Base-by-base conservation (phyloP, 2,888 invertebrate genomes). In the Megamerina dolium region DNA sequence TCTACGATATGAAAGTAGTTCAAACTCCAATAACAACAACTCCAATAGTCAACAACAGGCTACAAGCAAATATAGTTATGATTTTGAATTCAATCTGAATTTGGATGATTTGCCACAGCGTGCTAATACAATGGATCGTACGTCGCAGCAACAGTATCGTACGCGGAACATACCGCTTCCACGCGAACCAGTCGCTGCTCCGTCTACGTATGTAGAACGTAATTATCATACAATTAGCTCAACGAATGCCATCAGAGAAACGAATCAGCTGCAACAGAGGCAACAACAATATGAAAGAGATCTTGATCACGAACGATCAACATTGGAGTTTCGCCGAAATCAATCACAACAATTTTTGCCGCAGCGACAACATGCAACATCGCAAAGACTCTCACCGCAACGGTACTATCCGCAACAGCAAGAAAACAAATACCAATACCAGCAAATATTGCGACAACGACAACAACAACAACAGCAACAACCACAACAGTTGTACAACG, bases 151-250 rank as follows among this genome's bases (percentile, higher is more conserved):
- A 23, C 46, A 51, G 9, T 60, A 61, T 39, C 52, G 52, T 38
- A 58, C 60, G 30, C 56, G 55, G 37, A 60, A 65, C 59, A 56
- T 63, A 49, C 59, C 61, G 49, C 59, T 59, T 58, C 57, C 42
- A 49, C 49, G 20, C 48, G 21, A 19, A 43, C 12, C 20, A 44
- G 46, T 50, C 46, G 37, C 36, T 49, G 51, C 51, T 46, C 43
- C 55, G 41, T 51, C 59, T 46, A 50, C 59, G 48, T 48, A 58
- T 57, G 57, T 60, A 54, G 71, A 68, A 59, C 68, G 68, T 59
- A 69, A 68, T 60, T 71, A 71, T 64, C 66, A 70, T 55, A 71
- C 70, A 59, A 64, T 70, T 60, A 63, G 54, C 49, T 54, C 59
- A 48, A 53, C 57, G 41, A 50, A 37, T 34, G 39, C 48, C 45